Evolutionary conservation across 2,797 vertebrate species (phyloP).

Genomic region (Buphagus erythrorhynchus): DNA sequence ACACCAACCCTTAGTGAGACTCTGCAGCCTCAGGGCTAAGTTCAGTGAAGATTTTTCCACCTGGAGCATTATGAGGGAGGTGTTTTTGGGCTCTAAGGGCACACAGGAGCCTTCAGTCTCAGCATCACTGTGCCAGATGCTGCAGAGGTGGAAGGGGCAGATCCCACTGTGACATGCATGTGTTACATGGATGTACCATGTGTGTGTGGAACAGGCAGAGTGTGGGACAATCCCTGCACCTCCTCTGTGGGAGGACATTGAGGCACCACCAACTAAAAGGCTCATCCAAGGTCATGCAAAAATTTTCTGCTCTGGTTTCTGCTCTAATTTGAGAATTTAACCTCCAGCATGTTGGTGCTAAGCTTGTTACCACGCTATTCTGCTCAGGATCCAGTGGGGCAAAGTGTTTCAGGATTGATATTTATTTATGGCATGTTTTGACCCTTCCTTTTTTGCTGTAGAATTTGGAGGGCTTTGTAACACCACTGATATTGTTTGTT

Average conservation of each 20-base stretch:
- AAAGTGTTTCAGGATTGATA: background rate
- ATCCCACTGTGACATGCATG: no score
- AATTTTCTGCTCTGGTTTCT: background rate
- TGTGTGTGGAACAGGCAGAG: background rate
- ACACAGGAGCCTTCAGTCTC: background rate
- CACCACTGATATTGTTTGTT: background rate
- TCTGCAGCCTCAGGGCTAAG: background rate
- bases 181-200: background rate
- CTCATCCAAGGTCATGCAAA: fast-evolving
- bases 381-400: background rate
- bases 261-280: background rate
- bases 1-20: background rate
- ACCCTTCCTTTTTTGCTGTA: background rate
- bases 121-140: background rate
- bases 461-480: background rate
- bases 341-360: background rate
- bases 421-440: background rate
- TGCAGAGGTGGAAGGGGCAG: background rate
- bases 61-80: background rate
- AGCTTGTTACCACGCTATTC: background rate
- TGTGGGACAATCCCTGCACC: background rate
- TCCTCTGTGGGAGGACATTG: background rate
- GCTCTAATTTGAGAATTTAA: background rate
- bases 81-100: background rate
- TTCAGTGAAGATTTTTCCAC: background rate